These are phyloP conservation scores for Scaptomyza pallida DNA, from an alignment of 1,140 invertebrate genomes.

Conservation along the genomic window DNA sequence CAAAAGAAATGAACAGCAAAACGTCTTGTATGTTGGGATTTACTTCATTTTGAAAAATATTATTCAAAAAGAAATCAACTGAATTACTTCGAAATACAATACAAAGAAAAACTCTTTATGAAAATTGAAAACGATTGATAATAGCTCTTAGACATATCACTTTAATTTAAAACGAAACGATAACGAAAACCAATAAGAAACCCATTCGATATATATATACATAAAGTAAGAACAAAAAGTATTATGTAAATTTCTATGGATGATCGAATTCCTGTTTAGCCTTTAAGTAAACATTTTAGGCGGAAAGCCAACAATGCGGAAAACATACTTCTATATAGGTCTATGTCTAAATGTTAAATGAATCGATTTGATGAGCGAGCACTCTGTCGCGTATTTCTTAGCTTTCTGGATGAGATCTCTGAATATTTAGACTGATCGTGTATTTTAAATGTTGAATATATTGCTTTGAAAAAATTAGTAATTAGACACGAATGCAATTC, in stretches of 20 bases:
- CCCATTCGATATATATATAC: constrained; percentile 37
- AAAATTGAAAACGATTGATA: constrained; percentile 84
- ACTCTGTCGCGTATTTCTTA: constrained; percentile 37
- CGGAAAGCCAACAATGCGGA: constrained; percentile 14
- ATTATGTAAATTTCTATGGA: constrained; percentile 52
- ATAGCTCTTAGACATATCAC: constrained; percentile 84
- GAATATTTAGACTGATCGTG: constrained; percentile 55
- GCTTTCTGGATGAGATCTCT: constrained; percentile 40
- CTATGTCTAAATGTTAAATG: constrained; percentile 10
- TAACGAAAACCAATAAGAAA: constrained; percentile 3
- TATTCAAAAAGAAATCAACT: constrained; percentile 54
- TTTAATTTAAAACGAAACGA: constrained; percentile 62
- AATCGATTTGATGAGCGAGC: constrained; percentile 21
- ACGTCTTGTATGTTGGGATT: constrained; percentile 14
- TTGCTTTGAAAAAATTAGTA: constrained; percentile 44
- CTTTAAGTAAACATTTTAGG: constrained; percentile 61
- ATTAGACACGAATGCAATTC: constrained; percentile 22
- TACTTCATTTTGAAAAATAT: not conserved
- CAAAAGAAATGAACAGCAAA: not conserved
- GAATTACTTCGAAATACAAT: constrained; percentile 72
- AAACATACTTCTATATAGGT: constrained; percentile 27
- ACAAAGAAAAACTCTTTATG: constrained; percentile 55
- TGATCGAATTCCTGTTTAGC: constrained; percentile 67
- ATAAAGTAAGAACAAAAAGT: constrained; percentile 37
- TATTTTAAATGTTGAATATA: constrained; percentile 20